A percentile compares a stretch with the other conserved stretches of the same genome.
Evolutionary conservation across 1,140 invertebrate species (phyloP).

Genomic region (Neodiprion pinetum): DNA sequence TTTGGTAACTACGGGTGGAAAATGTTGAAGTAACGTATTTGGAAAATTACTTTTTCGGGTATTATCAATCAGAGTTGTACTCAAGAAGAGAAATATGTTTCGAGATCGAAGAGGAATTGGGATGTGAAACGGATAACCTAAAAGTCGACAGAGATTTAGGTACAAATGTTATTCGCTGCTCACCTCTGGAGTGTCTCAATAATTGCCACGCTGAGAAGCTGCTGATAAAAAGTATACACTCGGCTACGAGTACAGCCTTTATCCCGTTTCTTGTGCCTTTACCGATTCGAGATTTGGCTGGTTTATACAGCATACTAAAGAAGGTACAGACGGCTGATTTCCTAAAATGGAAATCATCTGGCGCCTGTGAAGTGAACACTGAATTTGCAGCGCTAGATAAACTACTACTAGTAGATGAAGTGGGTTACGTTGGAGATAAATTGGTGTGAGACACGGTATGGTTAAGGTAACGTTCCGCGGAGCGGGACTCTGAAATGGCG

Average conservation of each 20-base stretch:
- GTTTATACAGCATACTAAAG: slow-evolving; percentile 54
- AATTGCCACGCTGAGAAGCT: slow-evolving; percentile 43
- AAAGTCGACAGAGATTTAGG: neutral
- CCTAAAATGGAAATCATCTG: slow-evolving; percentile 60
- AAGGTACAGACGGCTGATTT: slow-evolving; percentile 38
- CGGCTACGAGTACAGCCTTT: slow-evolving; percentile 32
- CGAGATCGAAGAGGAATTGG: neutral
- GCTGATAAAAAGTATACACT: slow-evolving; percentile 32
- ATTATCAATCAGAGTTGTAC: too few relatives aligned
- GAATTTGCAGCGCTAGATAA: slow-evolving; percentile 29
- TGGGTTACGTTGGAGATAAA: too few relatives aligned
- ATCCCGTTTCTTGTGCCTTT: slow-evolving; percentile 3
- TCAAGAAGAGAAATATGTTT: neutral
- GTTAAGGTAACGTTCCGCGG: too few relatives aligned
- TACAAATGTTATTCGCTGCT: slow-evolving; percentile 22
- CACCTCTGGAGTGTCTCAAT: slow-evolving; percentile 54
- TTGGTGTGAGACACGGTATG: too few relatives aligned
- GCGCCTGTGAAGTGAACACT: slow-evolving; percentile 28
- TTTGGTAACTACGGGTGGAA: too few relatives aligned
- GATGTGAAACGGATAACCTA: neutral
- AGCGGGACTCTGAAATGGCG: too few relatives aligned
- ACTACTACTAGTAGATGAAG: neutral
- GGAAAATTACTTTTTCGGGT: too few relatives aligned
- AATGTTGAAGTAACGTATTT: too few relatives aligned
- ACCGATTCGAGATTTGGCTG: slow-evolving; percentile 25